phyloP scores from a whole-genome alignment of 2,113 vertebrate species.

The Mobula birostris region DNA sequence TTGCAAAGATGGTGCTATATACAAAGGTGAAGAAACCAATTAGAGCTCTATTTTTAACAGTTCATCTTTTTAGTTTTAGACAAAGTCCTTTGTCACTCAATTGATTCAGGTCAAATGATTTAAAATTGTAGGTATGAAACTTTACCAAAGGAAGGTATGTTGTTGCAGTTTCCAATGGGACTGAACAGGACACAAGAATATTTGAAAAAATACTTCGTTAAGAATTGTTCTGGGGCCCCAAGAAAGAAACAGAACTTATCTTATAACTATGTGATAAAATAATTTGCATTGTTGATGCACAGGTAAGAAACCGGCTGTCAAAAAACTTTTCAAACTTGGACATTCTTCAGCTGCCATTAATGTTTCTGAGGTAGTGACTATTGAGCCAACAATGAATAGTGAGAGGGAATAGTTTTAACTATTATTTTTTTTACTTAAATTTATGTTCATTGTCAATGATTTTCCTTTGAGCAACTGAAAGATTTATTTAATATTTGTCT shows the following conservation, averaged over 20 bases:
- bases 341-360: background rate
- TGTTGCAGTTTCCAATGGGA: background rate
- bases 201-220: background rate
- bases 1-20: background rate
- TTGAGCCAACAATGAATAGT: background rate
- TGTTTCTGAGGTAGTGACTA: background rate
- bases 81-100: background rate
- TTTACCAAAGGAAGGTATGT: background rate
- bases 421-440: background rate
- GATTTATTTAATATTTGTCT: too few species aligned
- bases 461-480: background rate
- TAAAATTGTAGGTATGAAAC: background rate
- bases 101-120: background rate
- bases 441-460: background rate
- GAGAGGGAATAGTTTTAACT: background rate
- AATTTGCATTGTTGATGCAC: background rate
- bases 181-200: background rate
- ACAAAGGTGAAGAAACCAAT: background rate
- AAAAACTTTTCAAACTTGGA: background rate
- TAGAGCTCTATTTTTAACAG: background rate
- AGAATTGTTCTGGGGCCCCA: background rate
- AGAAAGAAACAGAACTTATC: background rate
- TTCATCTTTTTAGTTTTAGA: background rate
- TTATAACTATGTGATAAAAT: background rate
- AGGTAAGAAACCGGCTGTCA: background rate